These are phyloP conservation scores for Achroia grisella DNA, from an alignment of 1,140 invertebrate species.

Conservation along the genomic window DNA sequence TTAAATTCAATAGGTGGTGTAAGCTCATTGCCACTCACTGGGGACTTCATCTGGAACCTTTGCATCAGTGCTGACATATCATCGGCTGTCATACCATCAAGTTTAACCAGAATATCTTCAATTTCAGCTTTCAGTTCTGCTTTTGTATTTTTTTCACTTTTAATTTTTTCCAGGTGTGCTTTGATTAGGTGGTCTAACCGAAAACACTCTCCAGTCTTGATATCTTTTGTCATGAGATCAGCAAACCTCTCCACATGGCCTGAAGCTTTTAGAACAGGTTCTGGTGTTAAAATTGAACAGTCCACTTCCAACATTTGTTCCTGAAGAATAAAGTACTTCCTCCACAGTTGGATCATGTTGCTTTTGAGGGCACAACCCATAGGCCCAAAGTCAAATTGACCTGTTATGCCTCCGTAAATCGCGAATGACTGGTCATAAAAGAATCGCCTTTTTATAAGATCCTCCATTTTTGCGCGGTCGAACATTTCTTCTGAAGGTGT, in stretches of 20 bases:
- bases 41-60: slow-evolving; percentile 96
- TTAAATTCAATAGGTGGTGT: slow-evolving; percentile 98
- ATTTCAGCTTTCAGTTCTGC: slow-evolving; percentile 83
- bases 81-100: slow-evolving; percentile 80
- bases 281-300: slow-evolving; percentile 97
- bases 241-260: slow-evolving; percentile 99
- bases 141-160: slow-evolving; percentile 87
- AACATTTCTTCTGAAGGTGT: slow-evolving; percentile 84
- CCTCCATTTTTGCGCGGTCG: slow-evolving; percentile 96
- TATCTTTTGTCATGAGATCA: slow-evolving; percentile 99
- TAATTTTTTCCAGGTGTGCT: slow-evolving; percentile 92
- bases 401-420: slow-evolving; percentile 97
- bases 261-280: slow-evolving; percentile 97
- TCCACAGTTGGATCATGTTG: slow-evolving; percentile 95
- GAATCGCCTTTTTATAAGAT: slow-evolving; percentile 96
- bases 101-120: slow-evolving; percentile 85
- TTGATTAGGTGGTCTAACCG: slow-evolving; percentile 99
- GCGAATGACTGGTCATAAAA: slow-evolving; percentile 99
- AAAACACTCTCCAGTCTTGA: slow-evolving; percentile 97
- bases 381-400: slow-evolving; percentile 96
- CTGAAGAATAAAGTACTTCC: slow-evolving; percentile 96
- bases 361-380: slow-evolving; percentile 99
- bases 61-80: slow-evolving; percentile 90
- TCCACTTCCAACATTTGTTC: slow-evolving; percentile 99
- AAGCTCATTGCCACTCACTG: slow-evolving; percentile 94